Evolutionary conservation across 2,797 vertebrate species (phyloP).

Genomic region (Darevskia nairensis): DNA sequence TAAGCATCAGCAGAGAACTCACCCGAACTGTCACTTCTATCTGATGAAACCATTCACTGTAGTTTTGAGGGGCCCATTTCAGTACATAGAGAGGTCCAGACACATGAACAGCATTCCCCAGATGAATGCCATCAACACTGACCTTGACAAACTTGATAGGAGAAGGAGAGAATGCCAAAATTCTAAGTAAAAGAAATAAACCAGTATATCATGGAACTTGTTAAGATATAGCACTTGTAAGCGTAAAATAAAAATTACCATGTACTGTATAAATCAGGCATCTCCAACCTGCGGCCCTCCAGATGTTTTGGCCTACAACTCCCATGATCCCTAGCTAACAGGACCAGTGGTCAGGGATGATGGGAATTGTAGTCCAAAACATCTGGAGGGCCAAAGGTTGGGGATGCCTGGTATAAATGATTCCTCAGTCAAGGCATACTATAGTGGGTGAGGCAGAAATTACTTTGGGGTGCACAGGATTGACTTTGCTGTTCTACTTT

Average conservation of each 20-base stretch:
- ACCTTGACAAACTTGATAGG: slow-evolving; percentile 85
- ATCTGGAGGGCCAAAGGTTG: too few relatives aligned
- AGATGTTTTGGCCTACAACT: too few relatives aligned
- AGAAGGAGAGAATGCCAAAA: slow-evolving; percentile 93
- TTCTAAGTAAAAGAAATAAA: slow-evolving; percentile 77
- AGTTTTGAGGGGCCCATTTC: slow-evolving; percentile 88
- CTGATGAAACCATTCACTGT: slow-evolving; percentile 86
- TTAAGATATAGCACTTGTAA: slow-evolving; percentile 31
- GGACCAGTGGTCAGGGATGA: too few relatives aligned
- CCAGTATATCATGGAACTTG: slow-evolving; percentile 27
- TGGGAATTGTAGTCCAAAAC: too few relatives aligned
- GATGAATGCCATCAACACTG: slow-evolving; percentile 82
- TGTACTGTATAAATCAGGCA: neutral
- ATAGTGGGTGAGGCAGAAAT: neutral
- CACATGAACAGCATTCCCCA: slow-evolving; percentile 83
- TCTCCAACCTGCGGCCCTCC: too few relatives aligned
- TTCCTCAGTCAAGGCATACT: neutral
- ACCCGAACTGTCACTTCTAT: slow-evolving; percentile 92
- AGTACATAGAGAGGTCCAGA: slow-evolving; percentile 91
- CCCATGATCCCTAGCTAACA: too few relatives aligned
- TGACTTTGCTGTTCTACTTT: neutral
- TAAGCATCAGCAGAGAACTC: slow-evolving; percentile 56
- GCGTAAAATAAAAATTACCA: slow-evolving; percentile 29
- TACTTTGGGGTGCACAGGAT: neutral
- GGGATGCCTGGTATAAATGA: neutral